A percentile compares a stretch with the other conserved stretches of the same genome.
These are phyloP conservation scores for Xanthorhoe spadicearia DNA, from an alignment of 2,888 invertebrate species.

Conservation along the genomic window DNA sequence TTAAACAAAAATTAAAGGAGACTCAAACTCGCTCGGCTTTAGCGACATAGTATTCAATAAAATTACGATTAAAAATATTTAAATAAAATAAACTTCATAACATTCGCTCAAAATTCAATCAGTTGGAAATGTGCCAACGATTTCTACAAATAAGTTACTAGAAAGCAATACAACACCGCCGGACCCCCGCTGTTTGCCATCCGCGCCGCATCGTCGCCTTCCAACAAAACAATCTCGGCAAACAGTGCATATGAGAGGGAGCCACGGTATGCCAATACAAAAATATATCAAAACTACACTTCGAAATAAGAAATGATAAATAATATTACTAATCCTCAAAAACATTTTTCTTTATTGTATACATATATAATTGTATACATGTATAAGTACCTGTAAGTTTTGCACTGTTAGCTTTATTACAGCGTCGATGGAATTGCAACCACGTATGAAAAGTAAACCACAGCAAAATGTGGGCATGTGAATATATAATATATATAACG, in stretches of 20 bases:
- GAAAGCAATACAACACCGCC: neutral
- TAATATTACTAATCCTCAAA: neutral
- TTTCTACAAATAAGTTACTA: neutral
- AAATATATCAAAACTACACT: neutral
- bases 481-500: too few relatives aligned
- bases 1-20: too few relatives aligned
- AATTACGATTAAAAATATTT: neutral
- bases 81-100: too few relatives aligned
- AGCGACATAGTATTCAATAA: too few relatives aligned
- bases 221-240: conserved; percentile 41
- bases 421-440: too few relatives aligned
- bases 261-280: conserved; percentile 7
- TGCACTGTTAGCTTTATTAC: too few relatives aligned
- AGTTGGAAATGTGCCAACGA: neutral
- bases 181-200: conserved; percentile 31
- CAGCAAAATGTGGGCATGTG: too few relatives aligned
- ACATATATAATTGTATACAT: too few relatives aligned
- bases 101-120: neutral
- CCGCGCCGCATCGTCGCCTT: conserved; percentile 36
- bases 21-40: too few relatives aligned
- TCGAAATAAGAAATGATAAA: neutral
- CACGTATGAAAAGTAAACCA: too few relatives aligned
- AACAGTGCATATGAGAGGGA: conserved; percentile 30
- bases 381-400: too few relatives aligned
- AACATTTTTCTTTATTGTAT: too few relatives aligned